Evolutionary conservation across 2,797 vertebrate genomes (phyloP).

Genomic region (Peromyscus nudipes): DNA sequence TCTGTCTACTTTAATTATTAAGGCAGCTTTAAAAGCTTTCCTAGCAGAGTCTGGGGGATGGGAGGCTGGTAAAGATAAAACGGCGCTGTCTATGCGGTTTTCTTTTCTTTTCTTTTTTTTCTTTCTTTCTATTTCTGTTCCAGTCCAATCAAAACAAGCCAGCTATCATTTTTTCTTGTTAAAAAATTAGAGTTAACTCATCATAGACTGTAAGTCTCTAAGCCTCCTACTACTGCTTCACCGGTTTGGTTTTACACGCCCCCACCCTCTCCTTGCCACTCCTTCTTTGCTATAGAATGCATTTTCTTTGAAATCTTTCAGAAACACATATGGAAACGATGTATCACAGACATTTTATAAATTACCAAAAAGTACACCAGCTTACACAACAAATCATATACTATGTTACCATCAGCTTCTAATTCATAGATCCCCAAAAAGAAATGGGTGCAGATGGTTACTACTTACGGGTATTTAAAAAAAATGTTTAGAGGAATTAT

Average conservation of each 20-base stretch:
- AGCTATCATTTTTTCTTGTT: constrained; percentile 44
- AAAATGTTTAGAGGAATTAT: constrained; percentile 8
- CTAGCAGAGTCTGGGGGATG: constrained; percentile 11
- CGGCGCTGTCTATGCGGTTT: neutral
- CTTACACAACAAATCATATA: neutral
- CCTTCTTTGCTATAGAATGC: neutral
- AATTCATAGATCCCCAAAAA: neutral
- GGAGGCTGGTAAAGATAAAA: constrained; percentile 65
- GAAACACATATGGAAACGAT: neutral
- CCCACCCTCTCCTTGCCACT: neutral
- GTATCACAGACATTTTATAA: neutral
- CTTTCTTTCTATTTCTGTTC: constrained; percentile 21
- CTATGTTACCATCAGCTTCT: neutral
- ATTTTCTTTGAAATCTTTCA: constrained; percentile 26
- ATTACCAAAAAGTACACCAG: neutral
- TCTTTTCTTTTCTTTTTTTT: neutral
- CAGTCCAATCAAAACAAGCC: constrained; percentile 16
- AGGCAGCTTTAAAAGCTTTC: constrained; percentile 59
- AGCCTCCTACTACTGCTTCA: neutral
- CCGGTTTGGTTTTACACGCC: neutral
- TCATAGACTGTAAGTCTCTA: constrained; percentile 41
- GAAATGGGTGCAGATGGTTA: neutral
- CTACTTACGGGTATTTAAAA: neutral
- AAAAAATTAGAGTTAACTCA: constrained; percentile 44
- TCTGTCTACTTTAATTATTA: constrained; percentile 70